These are phyloP conservation scores for Unio pictorum DNA, from an alignment of 2,888 invertebrate species.

Conservation along the genomic window DNA sequence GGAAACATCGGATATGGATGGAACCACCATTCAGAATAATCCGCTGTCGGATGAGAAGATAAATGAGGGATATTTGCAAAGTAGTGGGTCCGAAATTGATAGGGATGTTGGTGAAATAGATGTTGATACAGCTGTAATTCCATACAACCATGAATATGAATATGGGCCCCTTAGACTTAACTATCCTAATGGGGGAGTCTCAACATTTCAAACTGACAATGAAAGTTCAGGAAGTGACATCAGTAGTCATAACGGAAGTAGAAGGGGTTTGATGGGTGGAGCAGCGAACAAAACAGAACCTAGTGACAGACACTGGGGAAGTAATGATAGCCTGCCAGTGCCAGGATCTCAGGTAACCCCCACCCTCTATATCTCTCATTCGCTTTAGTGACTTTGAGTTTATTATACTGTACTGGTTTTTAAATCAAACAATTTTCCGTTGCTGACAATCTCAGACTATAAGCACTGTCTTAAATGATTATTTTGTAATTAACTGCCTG, in stretches of 20 bases:
- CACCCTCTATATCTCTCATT: not conserved
- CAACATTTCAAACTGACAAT: constrained; percentile 43
- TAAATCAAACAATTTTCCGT: no score
- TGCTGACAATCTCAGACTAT: no score
- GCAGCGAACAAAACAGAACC: constrained; percentile 25
- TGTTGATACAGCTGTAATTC: constrained; percentile 50
- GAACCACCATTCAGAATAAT: constrained; percentile 44
- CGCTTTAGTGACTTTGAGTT: no score
- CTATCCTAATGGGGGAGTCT: constrained; percentile 27
- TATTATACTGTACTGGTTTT: no score
- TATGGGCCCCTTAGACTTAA: constrained; percentile 7
- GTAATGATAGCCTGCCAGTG: constrained; percentile 39
- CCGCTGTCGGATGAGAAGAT: constrained; percentile 37
- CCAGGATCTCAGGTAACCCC: constrained; percentile 32
- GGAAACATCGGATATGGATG: constrained; percentile 37
- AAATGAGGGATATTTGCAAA: constrained; percentile 38
- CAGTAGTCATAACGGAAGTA: constrained; percentile 46
- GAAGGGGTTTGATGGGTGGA: constrained; percentile 38
- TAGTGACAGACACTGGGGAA: constrained; percentile 41
- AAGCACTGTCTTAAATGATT: no score
- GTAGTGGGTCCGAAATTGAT: constrained; percentile 42
- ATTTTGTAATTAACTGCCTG: no score
- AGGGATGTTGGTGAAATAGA: constrained; percentile 46
- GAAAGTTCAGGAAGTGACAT: constrained; percentile 45
- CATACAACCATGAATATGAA: constrained; percentile 38